Evolutionary conservation across 1,140 invertebrate genomes (phyloP), one percentile per base, ranked within the genome.

Genomic region (Drosophila ambigua): DNA sequence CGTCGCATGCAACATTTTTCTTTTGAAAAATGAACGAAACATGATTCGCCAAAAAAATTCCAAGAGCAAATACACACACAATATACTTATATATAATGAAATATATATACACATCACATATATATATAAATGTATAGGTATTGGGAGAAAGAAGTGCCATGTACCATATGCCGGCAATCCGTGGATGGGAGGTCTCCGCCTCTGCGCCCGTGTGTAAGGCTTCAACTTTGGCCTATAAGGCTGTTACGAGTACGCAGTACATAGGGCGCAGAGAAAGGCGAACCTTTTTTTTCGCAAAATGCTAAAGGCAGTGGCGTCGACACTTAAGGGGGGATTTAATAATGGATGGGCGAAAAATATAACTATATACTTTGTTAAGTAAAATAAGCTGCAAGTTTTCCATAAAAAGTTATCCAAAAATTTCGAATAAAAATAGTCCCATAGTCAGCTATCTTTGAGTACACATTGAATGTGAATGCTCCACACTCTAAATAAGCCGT

Each of bases 1-100:
- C 80, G 76, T 88, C 72, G 83, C 83, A 83, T 87, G 83, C 83
- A 88, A 88, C 83, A 83, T 87, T 87, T 87, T 87, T 88, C 83
- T 88, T 90, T 90, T 90, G 88, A 90, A 88, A 90, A 90, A 90
- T 90, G 88, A 90, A 83, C 77, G 72, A 77, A 90, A 88, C 83
- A 90, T 90, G 88, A 90, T 90, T 90, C 81, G 88, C 88, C 80
- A 81, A 80, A 90, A 90, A 77, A 75, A 74, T 50, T 74, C 51
- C 52, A 45, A 52, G 53, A 45, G 49, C 63, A 64, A 45, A 41
- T 49, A 68, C 24, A 72, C 45, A 75, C 24, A 31, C 28, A 31
- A 20, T 13, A 61, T 20, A 44, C n/a, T n/a, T n/a, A 64, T 55
- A 24, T 53, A 64, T 63, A 76, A 2, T 39, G 44, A 9, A 43